Percentiles rank a stretch among this genome's conserved stretches.
phyloP scores from a whole-genome alignment of 1,140 invertebrate genomes.

The Muscidifurax raptorellus region DNA sequence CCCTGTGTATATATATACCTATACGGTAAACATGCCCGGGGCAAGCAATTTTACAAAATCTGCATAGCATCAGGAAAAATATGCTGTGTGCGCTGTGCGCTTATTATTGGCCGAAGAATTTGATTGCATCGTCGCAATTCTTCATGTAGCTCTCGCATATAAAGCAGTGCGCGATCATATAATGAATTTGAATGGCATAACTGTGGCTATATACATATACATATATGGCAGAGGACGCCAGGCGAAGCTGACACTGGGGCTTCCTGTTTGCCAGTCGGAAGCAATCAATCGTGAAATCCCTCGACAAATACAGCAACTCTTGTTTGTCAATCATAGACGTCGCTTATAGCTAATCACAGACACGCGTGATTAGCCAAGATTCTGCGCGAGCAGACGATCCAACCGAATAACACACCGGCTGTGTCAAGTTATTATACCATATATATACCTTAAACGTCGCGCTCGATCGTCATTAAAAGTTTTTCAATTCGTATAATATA shows the following conservation, averaged over 20 bases:
- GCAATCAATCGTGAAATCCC: conserved; percentile 70
- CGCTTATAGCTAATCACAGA: conserved; percentile 53
- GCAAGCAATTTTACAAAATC: conserved; percentile 10
- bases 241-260: background rate
- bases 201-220: no score
- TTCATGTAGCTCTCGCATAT: background rate
- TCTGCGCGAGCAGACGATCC: background rate
- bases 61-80: background rate
- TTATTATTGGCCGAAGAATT: background rate
- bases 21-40: background rate
- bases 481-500: no score
- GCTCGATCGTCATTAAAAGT: no score
- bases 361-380: conserved; percentile 56
- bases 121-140: background rate
- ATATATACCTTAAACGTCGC: no score
- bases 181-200: background rate
- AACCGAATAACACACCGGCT: no score
- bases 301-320: conserved; percentile 57
- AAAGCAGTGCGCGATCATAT: background rate
- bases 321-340: conserved; percentile 65
- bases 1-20: background rate
- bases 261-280: conserved; percentile 66
- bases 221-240: background rate
- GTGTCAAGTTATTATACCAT: background rate
- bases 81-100: background rate